Percentiles rank a stretch among this genome's conserved stretches.
Conservation (phyloP, 1,140 invertebrate species). For the Pseudomyrmex concolor region DNA sequence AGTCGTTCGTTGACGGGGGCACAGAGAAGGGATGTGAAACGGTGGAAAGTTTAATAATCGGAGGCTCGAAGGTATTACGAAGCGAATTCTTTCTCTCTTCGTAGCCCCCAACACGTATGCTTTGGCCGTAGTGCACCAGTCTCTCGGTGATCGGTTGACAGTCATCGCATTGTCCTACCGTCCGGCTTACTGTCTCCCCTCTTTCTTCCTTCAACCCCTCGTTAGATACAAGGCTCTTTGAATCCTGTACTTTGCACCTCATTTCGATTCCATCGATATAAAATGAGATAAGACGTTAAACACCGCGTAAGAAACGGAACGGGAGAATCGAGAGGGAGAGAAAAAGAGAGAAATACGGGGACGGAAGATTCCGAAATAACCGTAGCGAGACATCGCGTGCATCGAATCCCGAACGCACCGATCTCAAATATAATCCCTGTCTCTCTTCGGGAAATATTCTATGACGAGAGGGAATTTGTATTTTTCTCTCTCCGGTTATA, state of each 20-base stretch:
- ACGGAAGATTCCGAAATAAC: neutral
- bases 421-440: constrained; percentile 3
- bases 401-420: neutral
- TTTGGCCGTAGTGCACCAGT: constrained; percentile 33
- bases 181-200: constrained; percentile 65
- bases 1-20: constrained; percentile 66
- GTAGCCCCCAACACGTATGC: constrained; percentile 64
- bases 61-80: constrained; percentile 81
- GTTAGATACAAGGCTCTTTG: no score
- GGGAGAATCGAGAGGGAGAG: no score
- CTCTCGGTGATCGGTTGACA: constrained; percentile 69
- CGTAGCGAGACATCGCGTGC: constrained; percentile 18
- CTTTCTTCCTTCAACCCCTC: no score
- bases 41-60: constrained; percentile 79
- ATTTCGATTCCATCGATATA: no score
- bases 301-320: no score
- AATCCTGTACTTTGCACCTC: no score
- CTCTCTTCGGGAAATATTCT: constrained; percentile 36
- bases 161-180: constrained; percentile 78
- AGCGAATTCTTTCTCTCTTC: constrained; percentile 78
- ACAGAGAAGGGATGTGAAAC: constrained; percentile 47
- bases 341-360: no score
- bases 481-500: constrained; percentile 48
- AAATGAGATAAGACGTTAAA: no score
- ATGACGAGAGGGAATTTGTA: constrained; percentile 30